phyloP scores from a whole-genome alignment of 2,797 vertebrate genomes.

The Tadarida brasiliensis region DNA sequence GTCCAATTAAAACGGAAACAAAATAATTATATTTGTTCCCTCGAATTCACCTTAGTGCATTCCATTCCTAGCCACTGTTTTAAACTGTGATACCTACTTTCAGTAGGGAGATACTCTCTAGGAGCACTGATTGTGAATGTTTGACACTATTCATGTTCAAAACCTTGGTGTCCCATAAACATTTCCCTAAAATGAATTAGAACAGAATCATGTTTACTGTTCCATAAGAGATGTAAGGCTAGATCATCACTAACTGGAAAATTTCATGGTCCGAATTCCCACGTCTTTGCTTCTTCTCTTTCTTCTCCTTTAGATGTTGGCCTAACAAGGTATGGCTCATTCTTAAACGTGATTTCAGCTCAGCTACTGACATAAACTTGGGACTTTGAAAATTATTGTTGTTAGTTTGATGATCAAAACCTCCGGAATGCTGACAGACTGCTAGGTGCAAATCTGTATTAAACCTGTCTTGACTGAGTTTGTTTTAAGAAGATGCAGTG shows the following conservation, averaged over 20 bases:
- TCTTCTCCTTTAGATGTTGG: slow-evolving; percentile 54
- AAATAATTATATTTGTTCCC: background rate
- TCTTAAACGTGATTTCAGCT: slow-evolving; percentile 58
- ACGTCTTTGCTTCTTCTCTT: background rate
- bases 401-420: slow-evolving; percentile 74
- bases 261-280: background rate
- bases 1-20: background rate
- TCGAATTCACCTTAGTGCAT: background rate
- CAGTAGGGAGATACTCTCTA: background rate
- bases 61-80: background rate
- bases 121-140: background rate
- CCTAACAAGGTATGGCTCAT: background rate
- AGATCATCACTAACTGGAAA: background rate
- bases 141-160: background rate
- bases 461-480: slow-evolving; percentile 64
- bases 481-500: slow-evolving; percentile 60
- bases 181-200: slow-evolving; percentile 20
- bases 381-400: slow-evolving; percentile 59
- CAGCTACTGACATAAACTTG: background rate
- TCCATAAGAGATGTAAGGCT: background rate
- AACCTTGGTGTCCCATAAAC: background rate
- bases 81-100: background rate
- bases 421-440: slow-evolving; percentile 66
- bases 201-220: background rate
- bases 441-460: slow-evolving; percentile 47